Evolutionary conservation across 2,888 invertebrate genomes (phyloP).

Genomic region (Phengaris arion): DNA sequence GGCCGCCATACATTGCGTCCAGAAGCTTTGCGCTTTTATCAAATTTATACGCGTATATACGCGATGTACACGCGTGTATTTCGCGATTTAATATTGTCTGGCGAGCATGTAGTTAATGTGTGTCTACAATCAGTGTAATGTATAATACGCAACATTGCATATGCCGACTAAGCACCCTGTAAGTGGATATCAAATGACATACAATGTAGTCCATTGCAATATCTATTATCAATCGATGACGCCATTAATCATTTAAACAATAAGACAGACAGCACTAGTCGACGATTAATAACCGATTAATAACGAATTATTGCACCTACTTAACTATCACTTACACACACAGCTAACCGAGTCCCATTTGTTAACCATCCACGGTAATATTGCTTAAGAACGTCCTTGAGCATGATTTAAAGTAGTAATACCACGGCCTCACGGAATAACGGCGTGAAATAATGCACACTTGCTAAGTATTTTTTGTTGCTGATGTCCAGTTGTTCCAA

Average conservation of each 20-base stretch:
- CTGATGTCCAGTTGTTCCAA: too few relatives aligned
- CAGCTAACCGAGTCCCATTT: background rate
- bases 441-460: too few relatives aligned
- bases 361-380: background rate
- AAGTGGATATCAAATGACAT: background rate
- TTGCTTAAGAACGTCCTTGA: background rate
- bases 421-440: too few relatives aligned
- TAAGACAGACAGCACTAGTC: constrained; percentile 1
- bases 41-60: too few relatives aligned
- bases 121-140: too few relatives aligned
- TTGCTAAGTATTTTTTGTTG: too few relatives aligned
- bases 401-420: too few relatives aligned
- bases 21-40: too few relatives aligned
- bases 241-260: background rate
- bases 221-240: background rate
- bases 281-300: constrained; percentile 1
- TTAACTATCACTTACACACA: constrained; percentile 19
- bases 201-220: background rate
- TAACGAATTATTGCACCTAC: background rate
- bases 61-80: too few relatives aligned
- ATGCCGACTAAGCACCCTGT: background rate
- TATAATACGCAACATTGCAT: background rate
- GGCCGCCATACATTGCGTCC: too few relatives aligned
- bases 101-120: too few relatives aligned
- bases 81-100: too few relatives aligned